Base-by-base conservation (phyloP, 2,888 invertebrate genomes). In the Tenthredo mesomela region DNA sequence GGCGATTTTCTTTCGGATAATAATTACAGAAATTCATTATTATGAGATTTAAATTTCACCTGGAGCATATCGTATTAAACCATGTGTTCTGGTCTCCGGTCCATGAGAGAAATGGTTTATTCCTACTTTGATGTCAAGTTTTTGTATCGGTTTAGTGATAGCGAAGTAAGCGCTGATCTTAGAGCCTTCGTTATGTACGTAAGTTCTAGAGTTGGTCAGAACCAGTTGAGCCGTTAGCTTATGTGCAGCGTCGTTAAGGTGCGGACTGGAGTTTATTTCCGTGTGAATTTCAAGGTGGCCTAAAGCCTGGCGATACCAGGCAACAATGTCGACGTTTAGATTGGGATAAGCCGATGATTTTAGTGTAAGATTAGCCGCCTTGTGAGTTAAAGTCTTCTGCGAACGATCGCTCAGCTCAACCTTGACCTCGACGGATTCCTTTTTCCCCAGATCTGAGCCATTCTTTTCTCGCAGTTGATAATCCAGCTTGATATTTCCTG, bases 271-370 rank as follows among this genome's bases (percentile, higher is more conserved):
- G 86, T 96, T 96, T 65, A 97, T 94, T 87, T 96, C 96, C 67
- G 96, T 93, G n/a, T 95, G 95, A 29, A 96, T 93, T 90, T 97
- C 97, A 0, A 96, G 93, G 88, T 97, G 97, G 21, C 95, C 96
- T 89, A 96, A 95, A 1, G 96, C 95, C 93, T 95, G 96, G 94
- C 97, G 94, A 71, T 93, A 93, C 88, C 91, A 91, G 0, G 91
- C 89, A n/a, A 86, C 88, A 71, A 92, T 88, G 3, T 91, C 88
- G 0, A 90, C 90, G 84, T 93, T 93, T 5, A 93, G 95, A 61
- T 95, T 95, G 0, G 97, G 96, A 93, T 97, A 97, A 0, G 97
- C 97, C 0, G 97, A 96, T 15, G 97, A 96, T 85, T 95, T 95
- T 88, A 98, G 94, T 70, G 95, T 95, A 80, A 97, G 91, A 85